A percentile compares a stretch with the other conserved stretches of the same genome.
phyloP scores from a whole-genome alignment of 2,113 vertebrate species.

The Paraplagusia blochii region DNA sequence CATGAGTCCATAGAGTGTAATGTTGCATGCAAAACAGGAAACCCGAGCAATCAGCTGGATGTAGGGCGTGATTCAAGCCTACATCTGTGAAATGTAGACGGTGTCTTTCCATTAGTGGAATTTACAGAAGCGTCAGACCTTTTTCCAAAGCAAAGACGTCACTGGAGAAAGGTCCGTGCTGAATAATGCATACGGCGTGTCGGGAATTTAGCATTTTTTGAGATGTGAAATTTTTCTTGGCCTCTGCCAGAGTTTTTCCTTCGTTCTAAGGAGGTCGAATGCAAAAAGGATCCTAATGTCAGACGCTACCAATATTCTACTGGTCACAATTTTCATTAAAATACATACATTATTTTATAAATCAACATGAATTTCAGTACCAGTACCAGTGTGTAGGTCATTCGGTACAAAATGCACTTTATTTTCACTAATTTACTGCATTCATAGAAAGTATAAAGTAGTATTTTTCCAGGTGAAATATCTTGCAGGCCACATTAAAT shows the following conservation, averaged over 20 bases:
- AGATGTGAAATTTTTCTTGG: not conserved
- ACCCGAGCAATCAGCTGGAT: not conserved
- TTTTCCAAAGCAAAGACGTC: not conserved
- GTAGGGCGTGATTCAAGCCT: conserved; percentile 4
- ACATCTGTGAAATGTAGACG: not conserved
- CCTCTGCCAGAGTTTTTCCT: not conserved
- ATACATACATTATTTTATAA: too few species aligned
- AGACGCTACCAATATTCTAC: not conserved
- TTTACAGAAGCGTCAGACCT: conserved; percentile 8
- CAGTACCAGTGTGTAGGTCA: too few species aligned
- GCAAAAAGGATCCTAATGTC: not conserved
- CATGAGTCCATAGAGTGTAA: not conserved
- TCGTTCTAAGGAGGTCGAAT: conserved; percentile 1
- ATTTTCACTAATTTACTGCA: too few species aligned
- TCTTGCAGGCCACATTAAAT: too few species aligned
- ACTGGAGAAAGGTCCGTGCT: not conserved
- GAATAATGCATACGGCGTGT: not conserved
- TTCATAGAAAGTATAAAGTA: too few species aligned
- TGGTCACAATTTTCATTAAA: too few species aligned
- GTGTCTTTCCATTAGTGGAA: conserved; percentile 2
- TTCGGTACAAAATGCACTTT: too few species aligned
- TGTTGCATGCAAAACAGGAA: not conserved
- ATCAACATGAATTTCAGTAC: too few species aligned
- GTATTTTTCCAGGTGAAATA: too few species aligned
- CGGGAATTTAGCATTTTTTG: not conserved